These are phyloP conservation scores for Lepidurus arcticus DNA, from an alignment of 1,140 invertebrate species.

Conservation along the genomic window DNA sequence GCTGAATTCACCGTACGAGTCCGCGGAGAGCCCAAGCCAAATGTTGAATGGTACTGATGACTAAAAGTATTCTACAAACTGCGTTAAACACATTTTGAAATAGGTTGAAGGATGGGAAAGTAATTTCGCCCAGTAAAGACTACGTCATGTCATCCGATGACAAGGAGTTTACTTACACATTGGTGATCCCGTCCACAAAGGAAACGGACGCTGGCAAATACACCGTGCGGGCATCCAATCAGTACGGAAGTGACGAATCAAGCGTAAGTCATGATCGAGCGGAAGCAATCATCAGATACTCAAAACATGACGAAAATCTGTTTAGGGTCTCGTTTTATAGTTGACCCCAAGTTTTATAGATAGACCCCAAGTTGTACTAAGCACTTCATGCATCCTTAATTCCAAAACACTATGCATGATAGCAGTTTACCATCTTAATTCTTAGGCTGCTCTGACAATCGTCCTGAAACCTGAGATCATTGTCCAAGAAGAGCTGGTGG, in stretches of 20 bases:
- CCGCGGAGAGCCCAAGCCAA: slow-evolving; percentile 61
- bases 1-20: slow-evolving; percentile 69
- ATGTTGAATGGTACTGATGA: slow-evolving; percentile 38
- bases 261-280: slow-evolving; percentile 33
- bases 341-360: too few species aligned
- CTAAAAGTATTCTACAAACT: slow-evolving; percentile 27
- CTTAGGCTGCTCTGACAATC: slow-evolving; percentile 62
- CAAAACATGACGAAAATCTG: too few species aligned
- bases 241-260: slow-evolving; percentile 47
- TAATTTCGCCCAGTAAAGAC: slow-evolving; percentile 35
- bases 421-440: slow-evolving; percentile 20
- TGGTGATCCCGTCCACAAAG: slow-evolving; percentile 43
- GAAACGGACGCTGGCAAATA: slow-evolving; percentile 51
- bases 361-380: too few species aligned
- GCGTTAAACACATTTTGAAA: not conserved
- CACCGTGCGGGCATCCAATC: slow-evolving; percentile 51
- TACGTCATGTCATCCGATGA: slow-evolving; percentile 29
- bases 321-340: too few species aligned
- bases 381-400: too few species aligned
- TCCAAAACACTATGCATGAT: not conserved
- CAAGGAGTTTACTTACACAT: slow-evolving; percentile 50
- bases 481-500: slow-evolving; percentile 62
- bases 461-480: slow-evolving; percentile 67
- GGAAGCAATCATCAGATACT: too few species aligned
- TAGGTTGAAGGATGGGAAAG: slow-evolving; percentile 44